Evolutionary conservation across 1,140 invertebrate genomes (phyloP).

Genomic region (Bombus consobrinus): DNA sequence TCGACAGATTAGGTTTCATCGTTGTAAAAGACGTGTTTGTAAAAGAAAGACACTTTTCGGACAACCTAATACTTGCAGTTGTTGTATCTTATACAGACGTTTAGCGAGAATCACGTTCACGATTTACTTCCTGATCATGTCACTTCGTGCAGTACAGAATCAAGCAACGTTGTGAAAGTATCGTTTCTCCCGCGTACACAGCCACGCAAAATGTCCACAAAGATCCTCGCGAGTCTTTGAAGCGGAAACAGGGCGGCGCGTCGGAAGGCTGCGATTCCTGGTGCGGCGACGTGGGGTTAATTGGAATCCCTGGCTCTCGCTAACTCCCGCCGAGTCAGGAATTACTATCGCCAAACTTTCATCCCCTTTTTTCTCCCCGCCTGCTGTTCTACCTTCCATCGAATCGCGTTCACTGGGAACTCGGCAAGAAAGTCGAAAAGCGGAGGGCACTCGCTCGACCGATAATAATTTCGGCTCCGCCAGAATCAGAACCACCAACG

Average conservation of each 20-base stretch:
- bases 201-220: neutral
- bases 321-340: slow-evolving; percentile 68
- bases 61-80: no score
- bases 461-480: slow-evolving; percentile 58
- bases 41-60: no score
- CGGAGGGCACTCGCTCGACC: slow-evolving; percentile 53
- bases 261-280: no score
- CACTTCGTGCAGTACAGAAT: no score
- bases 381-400: slow-evolving; percentile 40
- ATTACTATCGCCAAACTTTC: slow-evolving; percentile 70
- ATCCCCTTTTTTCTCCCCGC: slow-evolving; percentile 30
- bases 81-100: no score
- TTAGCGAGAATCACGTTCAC: no score
- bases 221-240: neutral
- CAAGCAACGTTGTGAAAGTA: neutral
- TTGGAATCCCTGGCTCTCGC: slow-evolving; percentile 45
- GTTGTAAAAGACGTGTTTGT: no score
- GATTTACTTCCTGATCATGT: neutral
- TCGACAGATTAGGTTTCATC: no score
- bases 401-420: slow-evolving; percentile 51
- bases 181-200: neutral
- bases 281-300: slow-evolving; percentile 56
- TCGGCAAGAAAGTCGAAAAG: slow-evolving; percentile 59
- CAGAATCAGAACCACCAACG: slow-evolving; percentile 20
- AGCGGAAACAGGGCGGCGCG: neutral